These are phyloP conservation scores for Dreissena rostriformis DNA, from an alignment of 1,140 invertebrate genomes.

Conservation along the genomic window DNA sequence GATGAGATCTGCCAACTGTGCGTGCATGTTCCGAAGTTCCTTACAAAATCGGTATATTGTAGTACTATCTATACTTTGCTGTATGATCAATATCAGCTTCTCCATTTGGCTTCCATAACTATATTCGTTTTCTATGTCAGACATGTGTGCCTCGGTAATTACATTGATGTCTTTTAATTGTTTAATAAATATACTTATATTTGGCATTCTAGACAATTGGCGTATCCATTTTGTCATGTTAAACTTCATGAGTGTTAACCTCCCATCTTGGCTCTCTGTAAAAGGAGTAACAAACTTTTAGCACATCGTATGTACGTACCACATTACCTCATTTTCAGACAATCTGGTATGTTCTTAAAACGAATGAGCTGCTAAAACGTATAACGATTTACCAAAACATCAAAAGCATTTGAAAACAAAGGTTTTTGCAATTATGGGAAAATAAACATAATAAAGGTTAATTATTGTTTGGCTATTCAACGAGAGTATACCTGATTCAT, in stretches of 20 bases:
- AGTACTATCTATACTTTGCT: neutral
- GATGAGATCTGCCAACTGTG: constrained; percentile 18
- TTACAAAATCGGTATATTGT: constrained; percentile 10
- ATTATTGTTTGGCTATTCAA: neutral
- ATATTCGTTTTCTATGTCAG: constrained; percentile 8
- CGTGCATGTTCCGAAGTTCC: neutral
- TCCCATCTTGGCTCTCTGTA: neutral
- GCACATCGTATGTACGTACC: neutral
- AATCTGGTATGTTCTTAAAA: neutral
- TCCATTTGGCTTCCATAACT: constrained; percentile 19
- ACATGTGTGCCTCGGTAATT: neutral
- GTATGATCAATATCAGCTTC: constrained; percentile 1
- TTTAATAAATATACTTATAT: constrained; percentile 8
- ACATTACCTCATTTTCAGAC: neutral
- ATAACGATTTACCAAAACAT: neutral
- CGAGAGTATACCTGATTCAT: neutral
- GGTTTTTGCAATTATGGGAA: neutral
- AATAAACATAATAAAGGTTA: neutral
- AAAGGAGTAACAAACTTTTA: neutral
- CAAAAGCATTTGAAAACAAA: neutral
- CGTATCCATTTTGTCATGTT: constrained; percentile 7
- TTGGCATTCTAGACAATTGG: neutral
- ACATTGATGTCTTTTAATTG: neutral
- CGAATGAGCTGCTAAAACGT: neutral
- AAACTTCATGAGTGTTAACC: neutral